A percentile compares a stretch with the other conserved stretches of the same genome.
These are phyloP conservation scores for Xiphophorus hellerii DNA, from an alignment of 2,113 vertebrate genomes.

Conservation along the genomic window DNA sequence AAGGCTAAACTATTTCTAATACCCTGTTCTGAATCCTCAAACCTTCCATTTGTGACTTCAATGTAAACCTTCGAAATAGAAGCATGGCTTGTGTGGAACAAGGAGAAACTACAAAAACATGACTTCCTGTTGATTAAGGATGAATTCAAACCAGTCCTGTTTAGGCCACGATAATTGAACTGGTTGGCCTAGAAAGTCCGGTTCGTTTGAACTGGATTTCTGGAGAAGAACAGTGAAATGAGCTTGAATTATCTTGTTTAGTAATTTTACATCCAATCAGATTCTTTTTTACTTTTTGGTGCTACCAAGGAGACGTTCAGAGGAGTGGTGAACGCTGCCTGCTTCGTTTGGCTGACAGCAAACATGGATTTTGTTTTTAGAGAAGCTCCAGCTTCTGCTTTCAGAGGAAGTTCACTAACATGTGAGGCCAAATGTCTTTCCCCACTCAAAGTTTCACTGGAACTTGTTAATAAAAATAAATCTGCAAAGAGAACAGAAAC, in stretches of 20 bases:
- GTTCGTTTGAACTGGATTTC: neutral
- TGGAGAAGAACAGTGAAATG: neutral
- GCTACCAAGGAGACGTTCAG: neutral
- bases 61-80: too few relatives aligned
- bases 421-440: neutral
- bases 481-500: neutral
- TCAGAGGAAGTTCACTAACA: neutral
- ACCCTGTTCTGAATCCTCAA: too few relatives aligned
- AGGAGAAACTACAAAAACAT: too few relatives aligned
- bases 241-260: neutral
- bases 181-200: too few relatives aligned
- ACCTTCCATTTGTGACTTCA: too few relatives aligned
- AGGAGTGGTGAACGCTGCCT: neutral
- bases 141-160: too few relatives aligned
- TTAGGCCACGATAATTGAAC: too few relatives aligned
- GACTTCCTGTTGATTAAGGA: too few relatives aligned
- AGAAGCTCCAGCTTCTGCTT: neutral
- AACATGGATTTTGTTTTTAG: too few relatives aligned
- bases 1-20: too few relatives aligned
- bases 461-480: neutral
- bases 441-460: neutral
- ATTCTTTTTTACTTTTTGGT: neutral
- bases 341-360: neutral
- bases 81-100: too few relatives aligned
- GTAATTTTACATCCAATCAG: neutral